Evolutionary conservation across 1,140 invertebrate species (phyloP).

Genomic region (Anoplolepis gracilipes): DNA sequence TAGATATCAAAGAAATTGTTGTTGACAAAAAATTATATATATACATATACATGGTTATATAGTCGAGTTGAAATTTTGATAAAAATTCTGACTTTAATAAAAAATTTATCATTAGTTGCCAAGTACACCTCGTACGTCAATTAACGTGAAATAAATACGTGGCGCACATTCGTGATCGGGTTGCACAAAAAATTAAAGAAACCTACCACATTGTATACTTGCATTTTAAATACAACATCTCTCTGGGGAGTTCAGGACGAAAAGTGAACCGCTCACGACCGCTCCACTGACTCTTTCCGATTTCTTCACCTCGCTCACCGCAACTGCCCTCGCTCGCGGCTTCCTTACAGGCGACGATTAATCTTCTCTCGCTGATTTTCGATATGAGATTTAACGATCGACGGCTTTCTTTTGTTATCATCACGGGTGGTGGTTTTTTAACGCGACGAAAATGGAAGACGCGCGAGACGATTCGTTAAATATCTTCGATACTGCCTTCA

Average conservation of each 20-base stretch:
- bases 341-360: constrained; percentile 16
- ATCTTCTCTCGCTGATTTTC: constrained; percentile 6
- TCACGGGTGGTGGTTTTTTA: constrained; percentile 13
- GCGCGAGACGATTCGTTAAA: constrained; percentile 39
- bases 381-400: constrained; percentile 7
- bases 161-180: constrained; percentile 58
- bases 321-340: constrained; percentile 13
- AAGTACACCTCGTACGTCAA: not conserved
- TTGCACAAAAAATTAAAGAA: constrained; percentile 56
- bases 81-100: not conserved
- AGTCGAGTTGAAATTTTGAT: not conserved
- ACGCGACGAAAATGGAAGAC: not conserved
- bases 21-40: no score
- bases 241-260: constrained; percentile 47
- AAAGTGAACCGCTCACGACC: constrained; percentile 61
- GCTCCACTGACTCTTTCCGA: not conserved
- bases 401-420: constrained; percentile 21
- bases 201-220: constrained; percentile 57
- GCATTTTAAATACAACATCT: constrained; percentile 73
- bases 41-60: no score
- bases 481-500: not conserved
- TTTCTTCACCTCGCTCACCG: constrained; percentile 15
- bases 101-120: not conserved
- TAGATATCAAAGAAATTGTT: no score
- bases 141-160: constrained; percentile 27